Evolutionary conservation across 2,113 vertebrate species (phyloP), one percentile per base, ranked within the genome.

Genomic region (Agapornis roseicollis): DNA sequence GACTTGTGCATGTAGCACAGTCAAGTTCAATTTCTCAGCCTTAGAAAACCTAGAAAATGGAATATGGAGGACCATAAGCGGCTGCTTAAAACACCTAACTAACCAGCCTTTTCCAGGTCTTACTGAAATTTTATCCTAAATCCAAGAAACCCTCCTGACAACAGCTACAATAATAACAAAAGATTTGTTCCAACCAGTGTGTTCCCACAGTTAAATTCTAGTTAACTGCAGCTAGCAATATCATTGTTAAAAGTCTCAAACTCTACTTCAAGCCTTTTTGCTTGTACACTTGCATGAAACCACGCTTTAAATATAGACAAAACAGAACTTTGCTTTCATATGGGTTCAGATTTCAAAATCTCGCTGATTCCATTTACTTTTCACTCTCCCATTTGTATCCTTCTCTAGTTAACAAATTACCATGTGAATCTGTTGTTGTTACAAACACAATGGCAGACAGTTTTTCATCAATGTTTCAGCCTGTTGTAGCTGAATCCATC

Each of bases 261-360:
- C n/a, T 88, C 41, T 78, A 11, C 17, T 89, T 72, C 35, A 52
- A 85, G 39, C 2, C 31, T 82, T 11, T 52, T 76, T 89, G 58
- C 46, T 93, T 91, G 47, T 20, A 71, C 87, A 87, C 39, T 82
- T 94, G 70, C 88, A 89, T 2, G 82, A 92, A 95, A 65, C 69
- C 29, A 0, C 64, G 63, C 4, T 79, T 85, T 46, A 80, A 55
- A 55, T 65, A 79, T 7, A 85, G 89, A 87, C n/a, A 78, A 56
- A 94, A 85, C 9, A 80, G n/a, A 86, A 70, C 58, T 80, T 47
- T 85, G 20, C 69, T 93, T 77, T 66, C 35, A 29, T 68, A 39
- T 22, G 58, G 42, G 13, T 8, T 73, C 23, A 2, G 28, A 88
- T 82, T 95, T 94, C 82, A 73, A 93, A 46, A 80, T 50, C 12